These are phyloP conservation scores for Asarcornis scutulata DNA, from an alignment of 2,113 vertebrate genomes.

Conservation along the genomic window DNA sequence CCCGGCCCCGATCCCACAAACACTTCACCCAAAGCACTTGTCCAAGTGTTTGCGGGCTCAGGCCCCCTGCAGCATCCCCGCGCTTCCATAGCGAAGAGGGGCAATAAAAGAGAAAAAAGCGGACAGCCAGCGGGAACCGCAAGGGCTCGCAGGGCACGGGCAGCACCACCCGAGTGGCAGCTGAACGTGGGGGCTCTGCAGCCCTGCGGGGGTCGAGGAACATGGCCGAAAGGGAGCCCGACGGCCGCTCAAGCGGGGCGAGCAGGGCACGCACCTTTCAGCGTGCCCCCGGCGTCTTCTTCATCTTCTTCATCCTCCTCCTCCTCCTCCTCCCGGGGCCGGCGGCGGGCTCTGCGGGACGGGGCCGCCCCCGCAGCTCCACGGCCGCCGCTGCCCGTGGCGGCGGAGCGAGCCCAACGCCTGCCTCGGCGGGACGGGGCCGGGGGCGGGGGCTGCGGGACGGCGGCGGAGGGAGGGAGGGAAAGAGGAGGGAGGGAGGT, in stretches of 20 bases:
- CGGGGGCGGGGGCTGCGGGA: background rate
- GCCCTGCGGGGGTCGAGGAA: background rate
- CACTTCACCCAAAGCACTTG: background rate
- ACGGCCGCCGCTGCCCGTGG: background rate
- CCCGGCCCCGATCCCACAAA: background rate
- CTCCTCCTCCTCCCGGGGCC: background rate
- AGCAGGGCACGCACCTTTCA: constrained; percentile 39
- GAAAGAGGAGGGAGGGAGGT: background rate
- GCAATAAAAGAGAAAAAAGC: background rate
- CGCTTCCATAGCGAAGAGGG: background rate
- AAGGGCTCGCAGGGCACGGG: background rate
- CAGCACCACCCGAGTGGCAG: background rate
- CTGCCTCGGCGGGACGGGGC: background rate
- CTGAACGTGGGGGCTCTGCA: background rate
- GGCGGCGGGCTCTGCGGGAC: background rate
- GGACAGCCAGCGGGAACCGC: background rate
- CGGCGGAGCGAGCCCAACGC: background rate
- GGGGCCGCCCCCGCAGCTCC: background rate
- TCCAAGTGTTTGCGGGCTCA: background rate
- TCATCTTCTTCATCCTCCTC: background rate
- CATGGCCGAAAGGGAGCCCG: constrained; percentile 15
- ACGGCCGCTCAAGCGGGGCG: background rate
- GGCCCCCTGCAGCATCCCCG: background rate
- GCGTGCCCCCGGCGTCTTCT: background rate
- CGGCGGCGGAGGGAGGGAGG: background rate